phyloP scores from a whole-genome alignment of 2,888 invertebrate genomes.

The Anticlea derivata region DNA sequence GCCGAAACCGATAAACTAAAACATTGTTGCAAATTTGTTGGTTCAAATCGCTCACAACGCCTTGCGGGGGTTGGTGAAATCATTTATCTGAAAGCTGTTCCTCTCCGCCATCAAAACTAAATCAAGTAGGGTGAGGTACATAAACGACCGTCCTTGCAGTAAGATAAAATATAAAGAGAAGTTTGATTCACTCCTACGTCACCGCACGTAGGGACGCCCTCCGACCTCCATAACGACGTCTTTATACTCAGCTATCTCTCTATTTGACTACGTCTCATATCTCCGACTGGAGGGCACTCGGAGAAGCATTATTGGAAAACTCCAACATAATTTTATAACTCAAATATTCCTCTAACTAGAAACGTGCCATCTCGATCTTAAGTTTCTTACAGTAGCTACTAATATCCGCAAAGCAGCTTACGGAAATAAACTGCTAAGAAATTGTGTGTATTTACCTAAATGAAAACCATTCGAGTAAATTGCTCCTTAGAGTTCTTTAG shows the following conservation, averaged over 20 bases:
- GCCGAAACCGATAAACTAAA: conserved; percentile 60
- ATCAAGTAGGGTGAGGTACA: conserved; percentile 79
- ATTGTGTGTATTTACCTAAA: conserved; percentile 36
- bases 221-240: conserved; percentile 70
- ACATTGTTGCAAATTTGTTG: conserved; percentile 72
- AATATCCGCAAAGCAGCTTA: conserved; percentile 11
- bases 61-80: conserved; percentile 55
- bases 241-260: conserved; percentile 71
- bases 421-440: conserved; percentile 18
- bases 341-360: conserved; percentile 33
- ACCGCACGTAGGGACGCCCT: conserved; percentile 58
- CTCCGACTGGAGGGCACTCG: conserved; percentile 66
- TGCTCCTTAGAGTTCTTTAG: conserved; percentile 43
- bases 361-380: conserved; percentile 21
- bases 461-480: conserved; percentile 43
- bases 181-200: conserved; percentile 79
- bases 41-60: conserved; percentile 47
- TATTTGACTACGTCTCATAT: conserved; percentile 78
- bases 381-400: conserved; percentile 16
- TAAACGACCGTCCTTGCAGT: conserved; percentile 80
- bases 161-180: conserved; percentile 80
- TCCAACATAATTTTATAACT: conserved; percentile 54
- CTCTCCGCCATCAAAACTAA: conserved; percentile 81
- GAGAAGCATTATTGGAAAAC: conserved; percentile 71
- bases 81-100: conserved; percentile 80